phyloP scores from a whole-genome alignment of 1,140 invertebrate genomes.

The Trichogramma pretiosum region DNA sequence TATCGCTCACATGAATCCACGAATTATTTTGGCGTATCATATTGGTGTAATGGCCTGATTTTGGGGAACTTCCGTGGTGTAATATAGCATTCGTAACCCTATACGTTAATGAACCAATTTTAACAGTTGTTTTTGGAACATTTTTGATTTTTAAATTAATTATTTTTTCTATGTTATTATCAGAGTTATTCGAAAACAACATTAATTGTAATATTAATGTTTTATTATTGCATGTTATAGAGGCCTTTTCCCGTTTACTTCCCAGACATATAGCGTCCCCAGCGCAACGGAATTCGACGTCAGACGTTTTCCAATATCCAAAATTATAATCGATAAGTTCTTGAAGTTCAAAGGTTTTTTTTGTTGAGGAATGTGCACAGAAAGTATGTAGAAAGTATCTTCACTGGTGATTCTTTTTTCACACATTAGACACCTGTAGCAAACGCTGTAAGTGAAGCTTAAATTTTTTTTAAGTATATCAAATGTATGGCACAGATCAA shows the following conservation, averaged over 20 bases:
- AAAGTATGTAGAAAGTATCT: too few relatives aligned
- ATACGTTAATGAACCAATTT: neutral
- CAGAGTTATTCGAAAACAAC: neutral
- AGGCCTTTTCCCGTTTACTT: too few relatives aligned
- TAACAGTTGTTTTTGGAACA: neutral
- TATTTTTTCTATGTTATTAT: neutral
- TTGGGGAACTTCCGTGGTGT: neutral
- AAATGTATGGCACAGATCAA: slow-evolving; percentile 20
- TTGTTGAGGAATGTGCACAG: neutral
- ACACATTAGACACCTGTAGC: too few relatives aligned
- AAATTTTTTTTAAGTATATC: too few relatives aligned
- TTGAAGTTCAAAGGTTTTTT: neutral
- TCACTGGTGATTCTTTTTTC: too few relatives aligned
- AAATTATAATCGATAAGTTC: neutral
- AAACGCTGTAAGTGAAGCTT: too few relatives aligned
- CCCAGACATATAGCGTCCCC: neutral
- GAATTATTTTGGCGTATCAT: neutral
- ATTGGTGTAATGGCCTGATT: neutral
- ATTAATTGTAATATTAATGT: neutral
- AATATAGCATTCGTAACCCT: neutral
- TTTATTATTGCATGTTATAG: too few relatives aligned
- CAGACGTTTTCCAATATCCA: neutral
- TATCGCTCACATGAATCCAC: neutral
- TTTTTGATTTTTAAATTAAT: neutral
- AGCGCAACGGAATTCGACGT: neutral